Evolutionary conservation across 2,113 vertebrate species (phyloP), one percentile per base, ranked within the genome.

Genomic region (Sylvietta virens): DNA sequence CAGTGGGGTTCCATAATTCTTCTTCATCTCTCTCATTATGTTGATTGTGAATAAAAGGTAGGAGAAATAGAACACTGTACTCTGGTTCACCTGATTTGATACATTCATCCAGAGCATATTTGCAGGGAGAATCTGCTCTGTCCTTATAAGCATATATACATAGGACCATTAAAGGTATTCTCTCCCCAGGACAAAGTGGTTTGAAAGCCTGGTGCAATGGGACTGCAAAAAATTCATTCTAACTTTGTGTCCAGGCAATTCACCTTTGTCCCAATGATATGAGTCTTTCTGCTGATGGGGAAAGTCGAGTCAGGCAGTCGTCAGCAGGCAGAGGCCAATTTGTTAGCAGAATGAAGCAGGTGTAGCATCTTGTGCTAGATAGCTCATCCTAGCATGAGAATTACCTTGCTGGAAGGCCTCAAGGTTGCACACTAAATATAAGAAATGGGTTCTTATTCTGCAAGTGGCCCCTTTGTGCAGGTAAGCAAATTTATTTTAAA

Each of bases 171-270:
- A 98, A 99, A 99, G 98, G 98, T 98, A 98, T 98, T 98, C 73
- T 86, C 98, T 99, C 98, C 98, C 97, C 97, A 97, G 98, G 98
- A 99, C 98, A 98, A 99, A 99, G 98, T 97, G 97, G 97, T 98
- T 98, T 98, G 98, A 99, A 98, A 98, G 98, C 97, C 98, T 99
- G 97, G 98, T 94, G 96, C 98, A 98, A 99, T 99, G 98, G 98
- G 98, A 98, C 98, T 97, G 98, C 98, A 99, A 99, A 99, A 99
- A 99, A 99, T 98, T 99, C 98, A 98, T 99, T 99, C 98, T 98
- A 97, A 98, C 98, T 98, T 98, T 98, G 98, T 99, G 98, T 99
- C 98, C 98, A 98, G 98, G 98, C 98, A 98, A 98, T 98, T 99
- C 98, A 99, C 98, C 99, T 99, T 99, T 99, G 98, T 98, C 98